Base-by-base conservation (phyloP, 2,113 vertebrate species). In the Ciconia maguari region DNA sequence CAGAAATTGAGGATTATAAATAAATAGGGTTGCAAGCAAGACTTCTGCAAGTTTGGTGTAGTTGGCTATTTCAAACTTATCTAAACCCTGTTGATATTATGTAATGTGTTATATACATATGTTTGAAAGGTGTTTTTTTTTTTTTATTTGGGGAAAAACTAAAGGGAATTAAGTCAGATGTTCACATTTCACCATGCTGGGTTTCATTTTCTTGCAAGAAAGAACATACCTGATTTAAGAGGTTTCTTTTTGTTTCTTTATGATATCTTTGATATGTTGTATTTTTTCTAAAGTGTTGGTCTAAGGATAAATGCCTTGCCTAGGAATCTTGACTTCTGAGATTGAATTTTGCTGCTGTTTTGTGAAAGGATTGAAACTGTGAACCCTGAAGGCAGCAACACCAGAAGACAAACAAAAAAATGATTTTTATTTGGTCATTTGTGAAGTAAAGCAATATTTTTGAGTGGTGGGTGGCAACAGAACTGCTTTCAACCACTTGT, bases 41-140 rank as follows among this genome's bases (percentile, higher is more conserved):
- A 36, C 14, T 72, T 83, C 29, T 57, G 71, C 25, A 77, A 49
- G 16, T 76, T 71, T 90, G 24, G 15, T 57, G 36, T 24, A 60
- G 38, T 2, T 91, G 42, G 13, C 27, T 76, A 8, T 64, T 87
- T 88, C 54, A 90, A 27, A 48, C 20, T 69, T 69, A 52, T 27
- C 11, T 26, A 42, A 58, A 68, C 14, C 16, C 42, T 68, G 7
- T 57, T 80, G 48, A 32, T 83, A 42, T 2, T 51, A 10, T 42
- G 8, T 48, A 38, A 60, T 1, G 0, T 25, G 7, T 29, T 70
- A 24, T 5, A 29, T 5, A 29, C 8, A 3, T 48, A 32, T 2
- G 11, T 86, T 83, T 49, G 48, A 69, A 72, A 49, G 34, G 13
- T 38, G 38, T 38, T 1, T 8, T 36, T 34, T 60, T 52, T 26